Base-by-base conservation (phyloP, 2,888 invertebrate genomes). In the Andrena hattorfiana region DNA sequence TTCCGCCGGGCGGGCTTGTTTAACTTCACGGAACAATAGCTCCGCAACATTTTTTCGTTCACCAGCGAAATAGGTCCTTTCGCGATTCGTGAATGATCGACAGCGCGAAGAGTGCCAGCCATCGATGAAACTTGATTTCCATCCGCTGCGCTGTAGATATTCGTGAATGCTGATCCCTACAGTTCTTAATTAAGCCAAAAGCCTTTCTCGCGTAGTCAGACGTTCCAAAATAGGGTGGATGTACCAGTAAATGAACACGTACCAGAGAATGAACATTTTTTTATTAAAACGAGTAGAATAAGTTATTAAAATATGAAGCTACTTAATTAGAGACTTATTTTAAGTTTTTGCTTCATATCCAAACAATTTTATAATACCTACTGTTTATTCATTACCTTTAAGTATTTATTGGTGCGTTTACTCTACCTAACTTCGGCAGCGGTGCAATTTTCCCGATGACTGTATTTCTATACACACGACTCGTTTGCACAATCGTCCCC, bases 401-500 rank as follows among this genome's bases (percentile, higher is more conserved):
- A 42, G 4, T 42, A 16, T 16, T 42, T 42, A 42, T 42, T 16
- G 42, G 16, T 42, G 42, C 16, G 16, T 16, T 16, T 16, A 4
- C 16, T 1, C 42, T 16, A 16, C 5, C 42, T 42, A 42, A 0
- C 4, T 16, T 48, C 32, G 2, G 20, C n/a, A 1, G 10, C n/a
- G 49, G 13, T 8, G 67, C 3, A 10, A 20, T 32, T 67, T 54
- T 13, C 10, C 16, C 16, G 54, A 60, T 32, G 63, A 77, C 56
- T 67, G 8, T 10, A 42, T 28, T 26, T 6, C 13, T 10, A 23
- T n/a, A 72, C 28, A 30, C 72, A n/a, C 56, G 72, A 26, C 54
- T 74, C 64, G 73, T 73, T 73, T 51, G 62, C 72, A 51, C 73
- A 81, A 81, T 81, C 69, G 60, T 70, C 59, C 16, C 35, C 35